A percentile compares a stretch with the other conserved stretches of the same genome.
Conservation (phyloP, 2,113 vertebrate genomes). For the Pica pica region DNA sequence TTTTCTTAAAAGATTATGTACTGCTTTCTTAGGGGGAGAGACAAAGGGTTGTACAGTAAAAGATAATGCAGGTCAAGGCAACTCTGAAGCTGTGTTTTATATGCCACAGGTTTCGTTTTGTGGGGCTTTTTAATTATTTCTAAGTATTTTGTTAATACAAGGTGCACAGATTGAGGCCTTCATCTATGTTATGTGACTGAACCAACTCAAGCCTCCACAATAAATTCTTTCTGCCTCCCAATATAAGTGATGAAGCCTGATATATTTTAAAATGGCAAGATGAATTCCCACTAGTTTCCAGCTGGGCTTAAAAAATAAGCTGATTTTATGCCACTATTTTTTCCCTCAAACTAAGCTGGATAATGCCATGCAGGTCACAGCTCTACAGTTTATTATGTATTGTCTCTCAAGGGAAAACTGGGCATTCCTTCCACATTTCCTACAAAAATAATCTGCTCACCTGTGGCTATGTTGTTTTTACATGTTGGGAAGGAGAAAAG, state of each 20-base stretch:
- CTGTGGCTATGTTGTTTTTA: background rate
- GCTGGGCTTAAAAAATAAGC: conserved; percentile 24
- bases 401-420: background rate
- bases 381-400: background rate
- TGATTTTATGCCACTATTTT: background rate
- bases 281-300: background rate
- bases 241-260: background rate
- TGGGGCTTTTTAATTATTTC: background rate
- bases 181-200: background rate
- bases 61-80: background rate
- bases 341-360: background rate
- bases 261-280: background rate
- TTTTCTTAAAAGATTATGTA: background rate
- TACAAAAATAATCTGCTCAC: background rate
- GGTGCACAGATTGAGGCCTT: background rate
- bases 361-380: background rate
- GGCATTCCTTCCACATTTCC: background rate
- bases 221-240: background rate
- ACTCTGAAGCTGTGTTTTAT: background rate
- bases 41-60: background rate
- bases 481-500: rapidly evolving
- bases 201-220: background rate
- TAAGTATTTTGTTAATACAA: background rate
- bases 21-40: background rate
- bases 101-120: background rate